phyloP scores from a whole-genome alignment of 2,797 vertebrate genomes.

The Acrossocheilus fasciatus region DNA sequence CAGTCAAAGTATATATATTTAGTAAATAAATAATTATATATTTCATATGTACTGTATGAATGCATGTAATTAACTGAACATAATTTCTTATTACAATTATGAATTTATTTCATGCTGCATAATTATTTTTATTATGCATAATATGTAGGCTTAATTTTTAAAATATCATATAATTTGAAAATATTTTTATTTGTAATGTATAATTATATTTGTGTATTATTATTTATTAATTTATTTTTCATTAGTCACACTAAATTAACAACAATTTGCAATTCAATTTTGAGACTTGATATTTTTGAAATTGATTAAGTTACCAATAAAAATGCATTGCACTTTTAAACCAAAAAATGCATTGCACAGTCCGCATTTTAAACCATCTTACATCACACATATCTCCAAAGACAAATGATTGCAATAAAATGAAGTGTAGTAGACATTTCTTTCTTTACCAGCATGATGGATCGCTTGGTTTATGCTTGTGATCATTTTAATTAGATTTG shows the following conservation, averaged over 20 bases:
- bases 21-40: neutral
- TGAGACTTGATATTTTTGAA: neutral
- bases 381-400: neutral
- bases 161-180: too few species aligned
- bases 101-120: neutral
- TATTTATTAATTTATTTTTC: neutral
- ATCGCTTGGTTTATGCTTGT: neutral
- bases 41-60: neutral
- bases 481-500: neutral
- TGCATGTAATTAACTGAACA: too few species aligned
- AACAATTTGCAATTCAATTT: neutral
- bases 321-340: neutral
- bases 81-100: neutral
- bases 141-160: too few species aligned
- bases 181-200: neutral
- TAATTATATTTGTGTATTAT: neutral
- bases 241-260: neutral
- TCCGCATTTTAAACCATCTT: neutral
- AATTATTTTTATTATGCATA: neutral
- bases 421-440: neutral
- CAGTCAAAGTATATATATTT: neutral
- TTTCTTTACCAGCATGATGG: neutral
- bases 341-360: neutral
- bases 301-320: neutral
- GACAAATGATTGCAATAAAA: constrained; percentile 12